A percentile compares a stretch with the other conserved stretches of the same genome.
Conservation (phyloP, 1,140 invertebrate species). For the Drosophila kikkawai region DNA sequence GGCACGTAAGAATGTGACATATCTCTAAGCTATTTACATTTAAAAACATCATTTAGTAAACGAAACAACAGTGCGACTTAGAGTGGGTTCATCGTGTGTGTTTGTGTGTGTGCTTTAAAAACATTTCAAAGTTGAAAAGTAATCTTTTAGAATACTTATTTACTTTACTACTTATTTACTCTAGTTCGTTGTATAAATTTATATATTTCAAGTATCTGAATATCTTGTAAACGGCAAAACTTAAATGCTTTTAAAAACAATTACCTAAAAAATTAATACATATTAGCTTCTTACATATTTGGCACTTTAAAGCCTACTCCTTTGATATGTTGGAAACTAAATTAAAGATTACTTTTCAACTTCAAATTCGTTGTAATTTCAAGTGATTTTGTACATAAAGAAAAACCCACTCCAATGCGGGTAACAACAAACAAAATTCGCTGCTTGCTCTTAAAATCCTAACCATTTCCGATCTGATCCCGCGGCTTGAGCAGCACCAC, state of each 20-base stretch:
- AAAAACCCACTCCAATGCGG: conserved; percentile 31
- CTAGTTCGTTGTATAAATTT: conserved; percentile 21
- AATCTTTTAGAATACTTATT: conserved; percentile 6
- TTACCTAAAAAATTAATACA: neutral
- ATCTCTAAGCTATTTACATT: conserved; percentile 42
- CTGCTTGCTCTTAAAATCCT: conserved; percentile 16
- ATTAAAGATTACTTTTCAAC: conserved; percentile 25
- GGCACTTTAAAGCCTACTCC: conserved; percentile 5
- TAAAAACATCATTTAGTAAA: conserved; percentile 25
- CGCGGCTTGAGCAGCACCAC: conserved; percentile 75
- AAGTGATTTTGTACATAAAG: conserved; percentile 17
- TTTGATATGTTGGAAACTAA: conserved; percentile 16
- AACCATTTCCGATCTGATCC: conserved; percentile 47
- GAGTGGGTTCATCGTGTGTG: conserved; percentile 12
- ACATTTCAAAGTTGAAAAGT: conserved; percentile 13
- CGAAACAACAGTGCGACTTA: conserved; percentile 38
- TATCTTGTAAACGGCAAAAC: neutral
- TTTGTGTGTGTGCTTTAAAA: neutral
- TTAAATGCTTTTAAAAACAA: neutral
- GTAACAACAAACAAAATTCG: conserved; percentile 41
- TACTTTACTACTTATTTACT: conserved; percentile 3
- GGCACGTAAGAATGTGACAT: conserved; percentile 59
- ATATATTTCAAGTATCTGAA: neutral
- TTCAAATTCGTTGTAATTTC: neutral
- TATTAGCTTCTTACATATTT: conserved; percentile 11